A percentile compares a stretch with the other conserved stretches of the same genome.
These are phyloP conservation scores for Galeopsomyia nigrocyanea DNA, from an alignment of 2,888 invertebrate species.

Conservation along the genomic window DNA sequence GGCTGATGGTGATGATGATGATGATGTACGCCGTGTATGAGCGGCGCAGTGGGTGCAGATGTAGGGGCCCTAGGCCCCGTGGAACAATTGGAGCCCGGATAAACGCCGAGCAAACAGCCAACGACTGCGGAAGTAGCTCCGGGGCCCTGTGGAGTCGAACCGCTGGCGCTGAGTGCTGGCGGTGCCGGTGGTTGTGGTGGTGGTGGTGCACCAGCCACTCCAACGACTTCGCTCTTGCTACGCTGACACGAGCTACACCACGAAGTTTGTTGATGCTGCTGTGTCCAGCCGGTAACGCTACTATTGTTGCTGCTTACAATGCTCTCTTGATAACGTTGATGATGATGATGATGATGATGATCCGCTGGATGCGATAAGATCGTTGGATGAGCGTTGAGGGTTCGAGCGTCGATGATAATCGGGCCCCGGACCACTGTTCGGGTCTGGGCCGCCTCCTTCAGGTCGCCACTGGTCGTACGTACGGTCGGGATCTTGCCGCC, in stretches of 20 bases:
- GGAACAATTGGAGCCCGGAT: constrained; percentile 59
- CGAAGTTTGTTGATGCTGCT: constrained; percentile 15
- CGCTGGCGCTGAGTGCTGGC: no score
- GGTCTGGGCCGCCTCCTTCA: constrained; percentile 54
- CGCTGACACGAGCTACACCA: constrained; percentile 57
- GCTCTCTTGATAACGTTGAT: constrained; percentile 37
- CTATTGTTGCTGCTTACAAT: constrained; percentile 48
- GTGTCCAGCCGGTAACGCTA: constrained; percentile 57
- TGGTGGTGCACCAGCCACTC: constrained; percentile 62
- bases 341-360: constrained; percentile 36
- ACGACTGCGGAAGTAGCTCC: constrained; percentile 62
- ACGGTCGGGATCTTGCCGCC: constrained; percentile 62
- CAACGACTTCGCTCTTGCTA: constrained; percentile 53
- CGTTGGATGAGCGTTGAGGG: constrained; percentile 38
- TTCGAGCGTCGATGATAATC: constrained; percentile 50
- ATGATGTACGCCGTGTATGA: constrained; percentile 34
- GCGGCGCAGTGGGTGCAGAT: constrained; percentile 49
- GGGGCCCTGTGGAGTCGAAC: constrained; percentile 55
- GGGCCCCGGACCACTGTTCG: constrained; percentile 54
- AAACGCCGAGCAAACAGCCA: constrained; percentile 68
- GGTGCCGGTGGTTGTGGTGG: constrained; percentile 50
- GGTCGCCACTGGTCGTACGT: constrained; percentile 50
- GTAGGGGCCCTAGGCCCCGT: constrained; percentile 62
- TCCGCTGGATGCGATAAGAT: constrained; percentile 31
- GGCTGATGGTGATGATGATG: constrained; percentile 22